Percentiles rank a stretch among this genome's conserved stretches.
These are phyloP conservation scores for Hemicrepidius hirtus DNA, from an alignment of 2,888 invertebrate species.

Conservation along the genomic window DNA sequence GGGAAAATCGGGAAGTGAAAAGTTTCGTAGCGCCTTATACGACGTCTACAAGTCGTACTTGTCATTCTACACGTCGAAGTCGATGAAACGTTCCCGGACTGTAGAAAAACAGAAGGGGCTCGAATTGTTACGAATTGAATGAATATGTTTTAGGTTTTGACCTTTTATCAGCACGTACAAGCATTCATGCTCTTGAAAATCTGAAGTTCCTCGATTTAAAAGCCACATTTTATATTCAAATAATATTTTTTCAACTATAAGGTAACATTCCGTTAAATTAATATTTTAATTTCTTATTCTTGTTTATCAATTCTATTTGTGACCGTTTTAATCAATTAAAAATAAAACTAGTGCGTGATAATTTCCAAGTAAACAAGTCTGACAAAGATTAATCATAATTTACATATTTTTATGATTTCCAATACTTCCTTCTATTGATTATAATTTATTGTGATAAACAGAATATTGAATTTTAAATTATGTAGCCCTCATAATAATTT, in stretches of 20 bases:
- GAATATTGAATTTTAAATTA: no score
- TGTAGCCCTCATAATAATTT: no score
- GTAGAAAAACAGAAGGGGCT: slow-evolving; percentile 61
- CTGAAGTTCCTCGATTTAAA: slow-evolving; percentile 36
- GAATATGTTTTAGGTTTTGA: slow-evolving; percentile 63
- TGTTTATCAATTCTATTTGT: no score
- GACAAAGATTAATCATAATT: neutral
- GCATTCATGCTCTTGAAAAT: slow-evolving; percentile 58
- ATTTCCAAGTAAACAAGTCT: slow-evolving; percentile 1
- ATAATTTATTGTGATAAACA: neutral
- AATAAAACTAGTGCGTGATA: neutral
- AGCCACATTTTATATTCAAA: slow-evolving; percentile 21
- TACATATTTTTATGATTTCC: neutral
- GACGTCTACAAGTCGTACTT: slow-evolving; percentile 60
- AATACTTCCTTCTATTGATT: neutral
- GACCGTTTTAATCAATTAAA: neutral
- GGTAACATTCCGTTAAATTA: neutral
- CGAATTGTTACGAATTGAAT: slow-evolving; percentile 60
- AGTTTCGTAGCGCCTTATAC: slow-evolving; percentile 60
- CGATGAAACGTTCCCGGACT: slow-evolving; percentile 69
- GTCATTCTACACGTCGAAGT: slow-evolving; percentile 68
- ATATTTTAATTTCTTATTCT: neutral
- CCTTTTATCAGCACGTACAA: slow-evolving; percentile 59
- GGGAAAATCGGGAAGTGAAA: slow-evolving; percentile 64
- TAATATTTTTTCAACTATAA: slow-evolving; percentile 7